A percentile compares a stretch with the other conserved stretches of the same genome.
These are phyloP conservation scores for Protula sp. DNA, from an alignment of 2,888 invertebrate species.

Conservation along the genomic window DNA sequence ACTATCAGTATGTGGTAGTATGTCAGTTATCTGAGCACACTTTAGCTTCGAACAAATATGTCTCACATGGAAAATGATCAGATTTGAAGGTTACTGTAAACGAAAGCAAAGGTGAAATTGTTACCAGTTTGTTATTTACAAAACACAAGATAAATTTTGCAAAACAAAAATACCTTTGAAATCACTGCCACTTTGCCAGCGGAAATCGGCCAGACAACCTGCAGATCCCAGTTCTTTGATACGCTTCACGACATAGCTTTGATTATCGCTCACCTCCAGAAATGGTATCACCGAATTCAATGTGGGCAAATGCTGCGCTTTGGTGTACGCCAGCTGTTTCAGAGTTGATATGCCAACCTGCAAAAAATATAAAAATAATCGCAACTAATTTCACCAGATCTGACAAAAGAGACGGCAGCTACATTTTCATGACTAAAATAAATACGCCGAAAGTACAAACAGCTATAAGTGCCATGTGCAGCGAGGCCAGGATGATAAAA, in stretches of 20 bases:
- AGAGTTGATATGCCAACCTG: slow-evolving; percentile 69
- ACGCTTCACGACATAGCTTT: slow-evolving; percentile 77
- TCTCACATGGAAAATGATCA: too few relatives aligned
- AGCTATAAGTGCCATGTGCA: too few relatives aligned
- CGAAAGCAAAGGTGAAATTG: too few relatives aligned
- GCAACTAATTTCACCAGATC: not conserved
- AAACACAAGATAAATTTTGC: too few relatives aligned
- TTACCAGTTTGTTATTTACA: too few relatives aligned
- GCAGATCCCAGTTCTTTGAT: slow-evolving; percentile 73
- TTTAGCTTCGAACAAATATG: too few relatives aligned
- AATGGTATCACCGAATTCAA: slow-evolving; percentile 69
- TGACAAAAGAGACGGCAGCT: not conserved
- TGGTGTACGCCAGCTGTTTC: slow-evolving; percentile 65
- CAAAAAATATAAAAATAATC: slow-evolving; percentile 11
- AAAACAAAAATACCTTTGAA: too few relatives aligned
- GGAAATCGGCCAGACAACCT: slow-evolving; percentile 81
- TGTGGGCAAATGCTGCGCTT: slow-evolving; percentile 60
- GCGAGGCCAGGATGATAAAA: too few relatives aligned
- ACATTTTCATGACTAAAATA: not conserved
- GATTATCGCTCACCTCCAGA: slow-evolving; percentile 75
- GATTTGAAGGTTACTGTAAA: too few relatives aligned
- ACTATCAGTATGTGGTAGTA: too few relatives aligned
- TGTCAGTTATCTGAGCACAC: too few relatives aligned
- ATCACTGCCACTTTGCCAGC: slow-evolving; percentile 77
- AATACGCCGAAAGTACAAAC: too few relatives aligned